These are phyloP conservation scores for Caligus rogercresseyi DNA, from an alignment of 1,140 invertebrate genomes.

Conservation along the genomic window DNA sequence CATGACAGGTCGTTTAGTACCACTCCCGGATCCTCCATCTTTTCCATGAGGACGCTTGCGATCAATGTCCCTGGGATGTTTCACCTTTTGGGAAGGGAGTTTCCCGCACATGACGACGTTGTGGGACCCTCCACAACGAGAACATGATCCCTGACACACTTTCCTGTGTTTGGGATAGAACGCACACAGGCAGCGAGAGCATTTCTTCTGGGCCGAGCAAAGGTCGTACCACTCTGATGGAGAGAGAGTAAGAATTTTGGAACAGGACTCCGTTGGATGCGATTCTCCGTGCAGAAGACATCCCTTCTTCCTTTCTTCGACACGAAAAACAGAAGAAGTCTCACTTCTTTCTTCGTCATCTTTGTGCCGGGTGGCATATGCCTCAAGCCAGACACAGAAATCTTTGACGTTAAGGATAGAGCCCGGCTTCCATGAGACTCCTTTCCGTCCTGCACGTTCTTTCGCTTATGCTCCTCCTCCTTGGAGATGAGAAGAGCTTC, in stretches of 20 bases:
- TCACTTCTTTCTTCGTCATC: neutral
- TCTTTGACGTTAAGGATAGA: neutral
- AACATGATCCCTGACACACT: neutral
- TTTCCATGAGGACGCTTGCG: neutral
- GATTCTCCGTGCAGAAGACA: neutral
- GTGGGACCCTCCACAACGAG: neutral
- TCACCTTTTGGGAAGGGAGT: neutral
- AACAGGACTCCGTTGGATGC: neutral
- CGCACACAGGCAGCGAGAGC: no score
- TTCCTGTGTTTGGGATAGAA: neutral
- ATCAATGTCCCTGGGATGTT: neutral
- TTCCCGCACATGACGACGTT: neutral
- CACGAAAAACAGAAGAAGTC: neutral
- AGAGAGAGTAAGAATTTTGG: neutral
- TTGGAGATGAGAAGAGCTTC: neutral
- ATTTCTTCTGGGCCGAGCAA: neutral
- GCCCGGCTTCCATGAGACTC: neutral
- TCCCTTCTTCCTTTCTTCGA: neutral
- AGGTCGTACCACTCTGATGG: neutral
- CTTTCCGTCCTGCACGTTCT: neutral
- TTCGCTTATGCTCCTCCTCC: neutral
- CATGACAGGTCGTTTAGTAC: neutral
- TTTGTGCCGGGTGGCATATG: neutral
- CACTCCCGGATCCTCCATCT: neutral
- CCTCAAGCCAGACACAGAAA: neutral